A percentile compares a stretch with the other conserved stretches of the same genome.
These are phyloP conservation scores for Myiopsitta monachus DNA, from an alignment of 2,113 vertebrate genomes.

Conservation along the genomic window DNA sequence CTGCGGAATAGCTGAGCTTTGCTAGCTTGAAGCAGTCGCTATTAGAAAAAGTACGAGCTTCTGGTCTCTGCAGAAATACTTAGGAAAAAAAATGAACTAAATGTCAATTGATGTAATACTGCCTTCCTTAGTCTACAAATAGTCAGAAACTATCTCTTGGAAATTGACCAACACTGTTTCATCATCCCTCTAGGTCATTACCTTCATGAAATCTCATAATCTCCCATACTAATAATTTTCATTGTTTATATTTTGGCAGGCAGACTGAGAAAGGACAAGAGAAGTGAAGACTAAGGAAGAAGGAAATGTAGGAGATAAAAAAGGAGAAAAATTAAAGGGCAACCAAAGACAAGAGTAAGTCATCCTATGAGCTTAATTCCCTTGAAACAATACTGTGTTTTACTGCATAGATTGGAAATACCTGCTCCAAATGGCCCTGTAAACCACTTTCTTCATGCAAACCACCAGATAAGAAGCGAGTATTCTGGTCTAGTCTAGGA, in stretches of 20 bases:
- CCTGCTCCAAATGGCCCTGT: not conserved
- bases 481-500: not conserved
- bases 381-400: not conserved
- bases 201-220: not conserved
- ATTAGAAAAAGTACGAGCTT: not conserved
- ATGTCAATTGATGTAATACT: not conserved
- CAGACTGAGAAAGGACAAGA: not conserved
- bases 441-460: not conserved
- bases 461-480: not conserved
- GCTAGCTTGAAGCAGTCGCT: not conserved
- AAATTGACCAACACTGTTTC: not conserved
- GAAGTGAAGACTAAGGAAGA: not conserved
- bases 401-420: not conserved
- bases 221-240: not conserved
- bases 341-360: not conserved
- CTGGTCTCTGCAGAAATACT: not conserved
- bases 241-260: not conserved
- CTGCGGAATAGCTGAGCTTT: not conserved
- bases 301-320: not conserved
- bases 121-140: not conserved
- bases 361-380: not conserved
- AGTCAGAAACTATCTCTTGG: not conserved
- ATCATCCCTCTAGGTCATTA: not conserved
- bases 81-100: not conserved
- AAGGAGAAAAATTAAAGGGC: not conserved